Evolutionary conservation across 1,140 invertebrate genomes (phyloP), one percentile per base, ranked within the genome.

Genomic region (Maconellicoccus hirsutus): DNA sequence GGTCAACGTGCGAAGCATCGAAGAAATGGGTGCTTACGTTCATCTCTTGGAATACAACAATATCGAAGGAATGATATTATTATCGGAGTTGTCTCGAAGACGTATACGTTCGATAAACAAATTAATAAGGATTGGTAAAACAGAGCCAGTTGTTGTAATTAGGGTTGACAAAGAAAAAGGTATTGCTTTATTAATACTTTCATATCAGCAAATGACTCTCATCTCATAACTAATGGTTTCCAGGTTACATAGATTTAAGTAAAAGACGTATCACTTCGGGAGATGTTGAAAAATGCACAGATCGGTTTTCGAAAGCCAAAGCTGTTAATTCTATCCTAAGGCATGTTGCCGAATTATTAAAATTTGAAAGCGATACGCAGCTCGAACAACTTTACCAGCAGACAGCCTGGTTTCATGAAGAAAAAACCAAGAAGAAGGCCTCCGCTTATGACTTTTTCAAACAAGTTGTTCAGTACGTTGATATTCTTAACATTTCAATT

Each of bases 31-130:
- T 72, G 97, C 97, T 4, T 99, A 99, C 80, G 98, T 98, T 2
- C 91, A 97, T 80, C 82, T 99, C 69, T 81, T 98, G 70, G 97
- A 99, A 82, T 99, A 99, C 78, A 98, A 99, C 80, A 96, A 98
- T 77, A 98, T 98, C 74, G 97, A 98, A 81, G 97, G 97, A 75
- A 95, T 94, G 92, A 96, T 94, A 72, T 81, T 95, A 74, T 81
- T 95, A 0, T 98, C 95, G 22, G 98, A 99, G 82, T 84, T 99
- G 80, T 99, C 96, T 3, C 86, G 98, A 77, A 86, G 97, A 82
- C 92, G 98, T 85, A 99, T 99, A 76, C 86, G 98, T 74, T 99
- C 97, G 52, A 98, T 99, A 75, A 99, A 99, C 82, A 99, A 99
- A 86, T 84, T 99, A 70, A 98, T 99, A 79, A 86, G 96, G 75